phyloP scores from a whole-genome alignment of 2,888 invertebrate genomes.

The Endotricha flammealis region DNA sequence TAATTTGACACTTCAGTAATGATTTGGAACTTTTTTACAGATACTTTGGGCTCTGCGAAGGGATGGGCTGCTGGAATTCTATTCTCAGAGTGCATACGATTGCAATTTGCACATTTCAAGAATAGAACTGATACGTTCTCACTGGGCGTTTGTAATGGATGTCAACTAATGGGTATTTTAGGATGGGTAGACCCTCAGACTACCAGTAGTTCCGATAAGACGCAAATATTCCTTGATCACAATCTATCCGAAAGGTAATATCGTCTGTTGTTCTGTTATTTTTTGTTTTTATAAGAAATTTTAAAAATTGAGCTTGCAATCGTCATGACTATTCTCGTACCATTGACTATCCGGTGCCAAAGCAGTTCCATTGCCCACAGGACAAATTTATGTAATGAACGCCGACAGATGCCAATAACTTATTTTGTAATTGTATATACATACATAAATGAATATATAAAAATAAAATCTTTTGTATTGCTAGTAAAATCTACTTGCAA shows the following conservation, averaged over 20 bases:
- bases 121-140: conserved; percentile 91
- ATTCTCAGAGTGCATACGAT: conserved; percentile 85
- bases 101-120: conserved; percentile 88
- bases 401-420: too few species aligned
- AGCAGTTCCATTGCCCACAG: too few species aligned
- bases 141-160: conserved; percentile 98
- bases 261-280: neutral
- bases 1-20: too few species aligned
- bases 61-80: conserved; percentile 97
- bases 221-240: conserved; percentile 85
- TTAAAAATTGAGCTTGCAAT: too few species aligned
- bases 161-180: conserved; percentile 95
- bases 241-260: conserved; percentile 93
- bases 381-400: too few species aligned
- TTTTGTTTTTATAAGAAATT: neutral
- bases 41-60: conserved; percentile 97
- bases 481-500: too few species aligned
- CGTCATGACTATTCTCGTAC: too few species aligned
- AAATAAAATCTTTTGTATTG: too few species aligned
- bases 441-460: too few species aligned
- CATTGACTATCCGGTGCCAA: too few species aligned
- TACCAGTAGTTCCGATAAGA: conserved; percentile 32
- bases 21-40: conserved; percentile 69
- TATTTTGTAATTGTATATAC: too few species aligned
- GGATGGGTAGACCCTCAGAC: conserved; percentile 88